These are phyloP conservation scores for Sterrhoptilus dennistouni DNA, from an alignment of 2,113 vertebrate genomes.

Conservation along the genomic window DNA sequence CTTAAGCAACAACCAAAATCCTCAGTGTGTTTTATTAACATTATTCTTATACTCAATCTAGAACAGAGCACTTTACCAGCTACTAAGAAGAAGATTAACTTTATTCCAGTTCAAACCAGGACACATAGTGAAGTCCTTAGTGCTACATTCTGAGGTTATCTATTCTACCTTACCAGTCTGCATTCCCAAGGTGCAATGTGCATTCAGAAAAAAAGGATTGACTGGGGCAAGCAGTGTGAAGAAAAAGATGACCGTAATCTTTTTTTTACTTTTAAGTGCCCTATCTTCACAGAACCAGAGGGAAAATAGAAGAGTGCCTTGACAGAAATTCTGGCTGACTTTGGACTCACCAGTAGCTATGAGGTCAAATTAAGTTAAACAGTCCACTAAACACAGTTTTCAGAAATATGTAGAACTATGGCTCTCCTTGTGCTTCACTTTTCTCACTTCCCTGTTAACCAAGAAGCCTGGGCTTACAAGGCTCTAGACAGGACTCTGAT, in stretches of 20 bases:
- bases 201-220: neutral
- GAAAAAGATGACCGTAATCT: neutral
- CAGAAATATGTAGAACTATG: neutral
- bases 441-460: neutral
- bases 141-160: neutral
- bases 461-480: neutral
- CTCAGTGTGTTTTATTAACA: neutral
- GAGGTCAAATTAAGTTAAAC: neutral
- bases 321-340: neutral
- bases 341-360: neutral
- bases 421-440: neutral
- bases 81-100: neutral
- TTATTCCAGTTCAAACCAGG: neutral
- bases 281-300: neutral
- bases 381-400: neutral
- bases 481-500: neutral
- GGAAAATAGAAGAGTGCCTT: neutral
- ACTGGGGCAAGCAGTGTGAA: neutral
- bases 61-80: neutral
- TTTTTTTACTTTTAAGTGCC: neutral
- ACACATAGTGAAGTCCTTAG: neutral
- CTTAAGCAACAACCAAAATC: neutral
- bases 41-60: neutral
- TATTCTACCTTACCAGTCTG: neutral
- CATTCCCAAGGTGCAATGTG: neutral